Base-by-base conservation (phyloP, 2,113 vertebrate species). In the Bubo scandiacus region DNA sequence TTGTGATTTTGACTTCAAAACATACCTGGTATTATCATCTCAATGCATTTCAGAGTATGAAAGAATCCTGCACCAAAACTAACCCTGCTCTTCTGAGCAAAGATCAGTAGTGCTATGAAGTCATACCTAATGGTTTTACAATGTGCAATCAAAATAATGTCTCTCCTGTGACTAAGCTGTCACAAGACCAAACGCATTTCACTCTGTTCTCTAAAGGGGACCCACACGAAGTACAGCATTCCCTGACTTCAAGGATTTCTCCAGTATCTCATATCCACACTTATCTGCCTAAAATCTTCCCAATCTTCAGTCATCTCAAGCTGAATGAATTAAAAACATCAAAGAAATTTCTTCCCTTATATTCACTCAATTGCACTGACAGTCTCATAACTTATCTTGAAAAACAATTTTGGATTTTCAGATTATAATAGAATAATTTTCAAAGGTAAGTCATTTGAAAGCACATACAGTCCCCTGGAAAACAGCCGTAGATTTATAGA, bases 91-190 rank as follows among this genome's bases (percentile, higher is more conserved):
- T 82, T 68, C 67, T 70, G 62, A 95, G 81, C 89, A 89, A 95
- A 95, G 79, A 86, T 75, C 88, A 79, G 47, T 11, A 63, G 45
- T 29, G 29, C 78, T 92, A 77, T 72, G 54, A 87, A 84, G 83
- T 87, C 78, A 80, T 34, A 78, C 29, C 38, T 82, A 78, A 81
- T 79, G 49, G 42, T 55, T 95, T 93, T 93, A 96, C 57, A 86
- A 38, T 10, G 14, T 17, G 20, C 40, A 90, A 86, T 81, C 81
- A 95, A 90, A 92, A 70, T 38, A 72, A 57, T 10, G 47, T 42
- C 27, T 72, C 67, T 83, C 43, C 47, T 57, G 51, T 95, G 84
- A 90, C 54, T 83, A 81, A 94, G 38, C 21, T 73, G 59, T 86
- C 74, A 90, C 71, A 94, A 83, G 63, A 87, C 26, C 25, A 89